Base-by-base conservation (phyloP, 2,888 invertebrate genomes). In the Scaptomyza caliginosa region DNA sequence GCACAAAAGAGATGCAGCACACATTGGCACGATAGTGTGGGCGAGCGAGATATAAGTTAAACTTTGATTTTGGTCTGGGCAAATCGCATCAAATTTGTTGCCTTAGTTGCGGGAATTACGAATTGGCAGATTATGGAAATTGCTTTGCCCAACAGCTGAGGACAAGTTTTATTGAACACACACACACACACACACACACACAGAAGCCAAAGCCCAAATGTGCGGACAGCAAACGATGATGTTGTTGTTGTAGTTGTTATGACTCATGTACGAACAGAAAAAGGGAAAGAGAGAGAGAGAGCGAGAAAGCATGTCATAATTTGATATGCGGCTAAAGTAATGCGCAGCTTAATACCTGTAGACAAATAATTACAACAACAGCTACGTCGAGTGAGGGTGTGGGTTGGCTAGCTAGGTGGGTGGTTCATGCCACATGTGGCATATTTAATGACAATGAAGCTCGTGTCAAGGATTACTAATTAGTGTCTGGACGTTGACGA, bases 391-490 rank as follows among this genome's bases (percentile, higher is more conserved):
- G 8, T n/a, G 13, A 13, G 32, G n/a, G n/a, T 6, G n/a, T 28
- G 23, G 46, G 19, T 17, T 8, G 58, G 50, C 17, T 13, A 26
- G 23, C 13, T 13, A n/a, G 16, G 38, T 21, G 60, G 56, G 16
- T 10, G 11, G 32, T 17, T 40, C 51, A 43, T 77, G 71, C 43
- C 77, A 77, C 84, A 81, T 80, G 76, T 84, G 67, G 80, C 80
- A 82, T 83, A 81, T 81, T 81, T 84, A 84, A 84, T 86, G 84
- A 75, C 77, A 75, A 67, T 70, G 84, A 67, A 71, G 79, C 83
- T 86, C 81, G 83, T 84, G 83, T 84, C 81, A 84, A 79, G 83
- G 86, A 84, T 86, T 86, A 86, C 86, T 84, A 84, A 84, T 84
- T 84, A 84, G 86, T 84, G 79, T 79, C 81, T 86, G 86, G 86